These are phyloP conservation scores for Spea hammondii DNA, from an alignment of 2,797 vertebrate genomes.

Conservation along the genomic window DNA sequence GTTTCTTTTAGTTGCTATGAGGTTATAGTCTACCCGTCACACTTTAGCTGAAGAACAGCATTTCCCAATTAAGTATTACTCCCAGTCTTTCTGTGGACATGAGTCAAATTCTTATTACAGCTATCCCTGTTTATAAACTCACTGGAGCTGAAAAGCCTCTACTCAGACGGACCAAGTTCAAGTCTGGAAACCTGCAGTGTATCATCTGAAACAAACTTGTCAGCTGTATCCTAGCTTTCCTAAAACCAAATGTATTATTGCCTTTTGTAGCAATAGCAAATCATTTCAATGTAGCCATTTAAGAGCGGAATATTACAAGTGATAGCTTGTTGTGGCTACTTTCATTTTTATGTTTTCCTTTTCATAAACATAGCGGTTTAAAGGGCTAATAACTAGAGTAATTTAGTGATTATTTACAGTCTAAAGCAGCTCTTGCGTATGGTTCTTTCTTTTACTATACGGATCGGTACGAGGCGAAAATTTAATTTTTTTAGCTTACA, in stretches of 20 bases:
- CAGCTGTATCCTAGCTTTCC: not conserved
- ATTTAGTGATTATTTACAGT: no score
- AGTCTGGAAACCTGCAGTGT: not conserved
- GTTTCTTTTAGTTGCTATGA: not conserved
- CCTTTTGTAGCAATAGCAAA: not conserved
- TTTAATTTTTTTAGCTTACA: no score
- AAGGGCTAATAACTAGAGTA: no score
- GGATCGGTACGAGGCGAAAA: no score
- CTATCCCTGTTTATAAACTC: not conserved
- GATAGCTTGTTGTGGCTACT: constrained; percentile 12
- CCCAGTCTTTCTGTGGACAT: not conserved
- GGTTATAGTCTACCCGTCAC: not conserved
- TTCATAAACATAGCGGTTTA: no score
- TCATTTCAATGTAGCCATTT: not conserved
- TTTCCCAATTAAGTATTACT: not conserved
- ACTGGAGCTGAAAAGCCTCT: constrained; percentile 1
- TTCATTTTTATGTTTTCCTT: not conserved
- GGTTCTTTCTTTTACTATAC: no score
- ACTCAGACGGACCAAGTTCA: not conserved
- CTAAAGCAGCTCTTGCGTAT: no score
- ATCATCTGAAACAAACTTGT: not conserved
- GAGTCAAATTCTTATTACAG: not conserved
- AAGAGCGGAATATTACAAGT: constrained; percentile 23
- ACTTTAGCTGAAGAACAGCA: not conserved
- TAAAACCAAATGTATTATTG: not conserved